A percentile compares a stretch with the other conserved stretches of the same genome.
These are phyloP conservation scores for Napeogenes sylphis DNA, from an alignment of 2,888 invertebrate genomes.

Conservation along the genomic window DNA sequence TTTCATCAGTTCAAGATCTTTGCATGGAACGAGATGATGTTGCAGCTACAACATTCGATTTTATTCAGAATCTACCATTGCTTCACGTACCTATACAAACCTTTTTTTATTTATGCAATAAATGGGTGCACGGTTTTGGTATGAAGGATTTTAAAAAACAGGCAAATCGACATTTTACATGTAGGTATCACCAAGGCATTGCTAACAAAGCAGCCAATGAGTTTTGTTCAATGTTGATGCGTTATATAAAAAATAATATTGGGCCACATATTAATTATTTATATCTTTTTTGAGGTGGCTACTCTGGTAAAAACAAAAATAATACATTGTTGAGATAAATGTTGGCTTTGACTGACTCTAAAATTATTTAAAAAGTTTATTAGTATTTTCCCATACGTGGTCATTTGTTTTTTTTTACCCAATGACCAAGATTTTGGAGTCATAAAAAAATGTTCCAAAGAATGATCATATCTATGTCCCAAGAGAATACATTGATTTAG, in stretches of 20 bases:
- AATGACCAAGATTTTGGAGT: conserved; percentile 27
- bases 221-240: conserved; percentile 13
- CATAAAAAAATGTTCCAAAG: conserved; percentile 30
- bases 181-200: conserved; percentile 18
- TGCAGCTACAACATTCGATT: conserved; percentile 20
- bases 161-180: conserved; percentile 19
- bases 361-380: conserved; percentile 27
- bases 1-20: conserved; percentile 14
- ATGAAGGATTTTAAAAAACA: conserved; percentile 19
- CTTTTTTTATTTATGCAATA: conserved; percentile 19
- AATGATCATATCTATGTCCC: conserved; percentile 28
- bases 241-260: conserved; percentile 18
- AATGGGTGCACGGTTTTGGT: conserved; percentile 19
- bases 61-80: conserved; percentile 22
- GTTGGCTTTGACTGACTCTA: conserved; percentile 30
- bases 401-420: conserved; percentile 24
- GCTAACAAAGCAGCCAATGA: conserved; percentile 24
- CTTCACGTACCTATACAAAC: conserved; percentile 19
- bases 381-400: conserved; percentile 26
- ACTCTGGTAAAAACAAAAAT: conserved; percentile 25
- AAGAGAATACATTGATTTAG: conserved; percentile 30
- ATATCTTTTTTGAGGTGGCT: conserved; percentile 17
- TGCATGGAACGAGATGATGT: conserved; percentile 15
- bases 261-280: conserved; percentile 11
- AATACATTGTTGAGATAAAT: conserved; percentile 30